Evolutionary conservation across 2,888 invertebrate genomes (phyloP).

Genomic region (Teinopalpus imperialis): DNA sequence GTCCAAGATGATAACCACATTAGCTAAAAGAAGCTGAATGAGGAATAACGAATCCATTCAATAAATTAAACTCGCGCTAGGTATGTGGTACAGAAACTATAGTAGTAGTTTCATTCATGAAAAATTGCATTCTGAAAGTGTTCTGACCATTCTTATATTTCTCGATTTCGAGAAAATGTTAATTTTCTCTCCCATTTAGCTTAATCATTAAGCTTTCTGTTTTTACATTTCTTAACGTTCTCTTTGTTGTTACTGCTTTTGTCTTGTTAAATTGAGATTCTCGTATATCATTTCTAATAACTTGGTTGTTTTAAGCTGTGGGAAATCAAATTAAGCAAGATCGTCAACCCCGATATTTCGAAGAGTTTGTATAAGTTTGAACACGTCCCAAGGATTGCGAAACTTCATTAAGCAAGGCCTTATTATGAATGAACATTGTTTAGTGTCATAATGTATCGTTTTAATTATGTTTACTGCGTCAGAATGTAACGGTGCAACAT

Average conservation of each 20-base stretch:
- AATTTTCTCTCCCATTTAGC: too few species aligned
- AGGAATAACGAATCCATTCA: too few species aligned
- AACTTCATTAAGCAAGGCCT: slow-evolving; percentile 31
- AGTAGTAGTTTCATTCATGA: too few species aligned
- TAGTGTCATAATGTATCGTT: slow-evolving; percentile 27
- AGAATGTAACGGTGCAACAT: slow-evolving; percentile 35
- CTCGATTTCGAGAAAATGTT: too few species aligned
- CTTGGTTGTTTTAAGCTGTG: slow-evolving; percentile 16
- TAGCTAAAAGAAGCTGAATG: too few species aligned
- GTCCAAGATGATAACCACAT: too few species aligned
- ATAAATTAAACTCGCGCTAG: too few species aligned
- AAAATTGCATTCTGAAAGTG: too few species aligned
- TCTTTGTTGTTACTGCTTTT: slow-evolving; percentile 11
- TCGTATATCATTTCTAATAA: slow-evolving; percentile 21
- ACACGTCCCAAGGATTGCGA: slow-evolving; percentile 30
- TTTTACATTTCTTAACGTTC: slow-evolving; percentile 6
- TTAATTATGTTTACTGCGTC: slow-evolving; percentile 27
- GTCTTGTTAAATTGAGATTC: slow-evolving; percentile 17
- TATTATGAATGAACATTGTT: slow-evolving; percentile 29
- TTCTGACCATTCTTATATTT: too few species aligned
- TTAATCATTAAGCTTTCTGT: too few species aligned
- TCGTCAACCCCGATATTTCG: slow-evolving; percentile 14
- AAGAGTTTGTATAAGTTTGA: slow-evolving; percentile 10
- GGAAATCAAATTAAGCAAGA: slow-evolving; percentile 20
- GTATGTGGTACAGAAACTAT: too few species aligned